Evolutionary conservation across 1,140 invertebrate species (phyloP).

Genomic region (Ephestia elutella): DNA sequence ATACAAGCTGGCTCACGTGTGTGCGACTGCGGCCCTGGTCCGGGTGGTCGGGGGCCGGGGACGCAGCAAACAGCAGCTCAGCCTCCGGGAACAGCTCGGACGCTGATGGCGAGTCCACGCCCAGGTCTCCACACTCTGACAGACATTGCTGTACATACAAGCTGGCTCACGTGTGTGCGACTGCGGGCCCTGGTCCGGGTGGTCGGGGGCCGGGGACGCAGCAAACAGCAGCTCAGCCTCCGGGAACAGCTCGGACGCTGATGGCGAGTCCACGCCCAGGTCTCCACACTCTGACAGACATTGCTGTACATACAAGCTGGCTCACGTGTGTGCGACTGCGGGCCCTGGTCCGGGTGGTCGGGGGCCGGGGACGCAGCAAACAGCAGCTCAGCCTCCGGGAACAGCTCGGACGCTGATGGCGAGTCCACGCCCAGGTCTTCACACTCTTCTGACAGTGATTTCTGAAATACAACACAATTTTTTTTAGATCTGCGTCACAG

Average conservation of each 20-base stretch:
- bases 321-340: slow-evolving; percentile 55
- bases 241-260: slow-evolving; percentile 84
- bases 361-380: slow-evolving; percentile 74
- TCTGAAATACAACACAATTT: not conserved
- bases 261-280: slow-evolving; percentile 84
- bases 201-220: slow-evolving; percentile 63
- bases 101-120: slow-evolving; percentile 84
- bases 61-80: slow-evolving; percentile 78
- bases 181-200: slow-evolving; percentile 37
- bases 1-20: slow-evolving; percentile 37
- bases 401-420: slow-evolving; percentile 83
- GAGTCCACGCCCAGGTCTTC: slow-evolving; percentile 85
- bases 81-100: slow-evolving; percentile 86
- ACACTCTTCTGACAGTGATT: slow-evolving; percentile 80
- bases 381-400: slow-evolving; percentile 83
- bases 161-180: slow-evolving; percentile 48
- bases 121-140: too few species aligned
- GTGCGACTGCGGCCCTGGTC: slow-evolving; percentile 37
- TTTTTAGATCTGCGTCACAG: not conserved
- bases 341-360: slow-evolving; percentile 43
- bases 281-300: too few species aligned
- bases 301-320: not conserved
- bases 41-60: slow-evolving; percentile 63
- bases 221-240: slow-evolving; percentile 82
- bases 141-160: too few species aligned